Evolutionary conservation across 35 echinoderm and acorn worm genomes (phyloP), one percentile per base, ranked within the genome.

Genomic region (Heliocidaris erythrogramma): DNA sequence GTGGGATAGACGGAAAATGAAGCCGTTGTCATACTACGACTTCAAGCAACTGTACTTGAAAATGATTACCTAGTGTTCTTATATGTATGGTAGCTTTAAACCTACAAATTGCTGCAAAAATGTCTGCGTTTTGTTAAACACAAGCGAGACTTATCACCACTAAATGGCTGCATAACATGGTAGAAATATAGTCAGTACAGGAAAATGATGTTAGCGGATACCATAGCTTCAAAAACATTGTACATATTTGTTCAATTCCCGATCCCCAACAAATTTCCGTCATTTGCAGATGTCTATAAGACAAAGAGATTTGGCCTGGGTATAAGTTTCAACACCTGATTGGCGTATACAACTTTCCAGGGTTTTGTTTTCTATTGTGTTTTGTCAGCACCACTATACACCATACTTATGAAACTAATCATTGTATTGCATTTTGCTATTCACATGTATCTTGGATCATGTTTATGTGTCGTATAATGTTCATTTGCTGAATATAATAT

Each of bases 31-130:
- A 78, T n/a, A 11, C 52, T 27, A 27, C 65, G 65, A 78, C 65
- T 78, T 78, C 17, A 18, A 78, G 61, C 21, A 78, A 78, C 18
- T 78, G 27, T 18, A 21, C 27, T 7, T 17, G 18, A n/a, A 18
- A 78, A 21, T 24, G 17, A 78, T 78, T 21, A n/a, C 8, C 35
- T n/a, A 78, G 21, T 78, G 7, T 21, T 78, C 21, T 71, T 78
- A 78, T n/a, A 21, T 78, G 65, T 78, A 78, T 78, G 65, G 65
- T 78, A 78, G 65, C 65, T 78, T 78, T 78, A 78, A 78, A 78
- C 27, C 65, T 78, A 78, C 65, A 27, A 78, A 78, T 78, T 78
- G 65, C 65, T 78, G 65, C 65, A 78, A 78, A 21, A n/a, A 78
- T 78, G 65, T 78, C 65, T 78, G 27, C 4, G 5, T n/a, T n/a